Conservation (phyloP, 64 coral and sea anemone genomes). For the Pachyseris speciosa region DNA sequence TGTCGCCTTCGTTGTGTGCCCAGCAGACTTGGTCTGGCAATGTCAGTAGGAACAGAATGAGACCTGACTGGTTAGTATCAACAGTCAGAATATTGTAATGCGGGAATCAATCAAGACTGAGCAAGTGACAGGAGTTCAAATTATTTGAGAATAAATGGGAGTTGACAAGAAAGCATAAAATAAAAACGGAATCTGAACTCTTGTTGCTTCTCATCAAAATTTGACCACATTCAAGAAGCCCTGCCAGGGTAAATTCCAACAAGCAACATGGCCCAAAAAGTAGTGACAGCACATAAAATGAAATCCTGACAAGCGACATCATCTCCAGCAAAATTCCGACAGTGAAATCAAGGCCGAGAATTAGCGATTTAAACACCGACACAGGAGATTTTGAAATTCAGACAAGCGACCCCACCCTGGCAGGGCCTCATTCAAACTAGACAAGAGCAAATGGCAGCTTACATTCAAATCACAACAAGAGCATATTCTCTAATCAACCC, state of each 20-base stretch:
- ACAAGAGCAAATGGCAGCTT: background rate
- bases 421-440: background rate
- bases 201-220: background rate
- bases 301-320: too few relatives aligned
- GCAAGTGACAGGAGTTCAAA: background rate
- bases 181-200: background rate
- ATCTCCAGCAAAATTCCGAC: too few relatives aligned
- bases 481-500: background rate
- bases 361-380: too few relatives aligned
- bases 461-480: background rate
- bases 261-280: too few relatives aligned
- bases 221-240: background rate
- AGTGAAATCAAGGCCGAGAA: too few relatives aligned
- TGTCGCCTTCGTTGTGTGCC: slow-evolving; percentile 44
- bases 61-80: slow-evolving; percentile 51
- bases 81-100: slow-evolving; percentile 6
- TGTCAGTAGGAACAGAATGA: slow-evolving; percentile 39
- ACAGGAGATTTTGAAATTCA: too few relatives aligned
- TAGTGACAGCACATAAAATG: too few relatives aligned
- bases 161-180: background rate
- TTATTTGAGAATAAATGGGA: background rate
- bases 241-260: too few relatives aligned
- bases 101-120: background rate
- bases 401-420: too few relatives aligned
- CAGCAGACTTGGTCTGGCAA: slow-evolving; percentile 54